These are phyloP conservation scores for Anolis sagrei DNA, from an alignment of 2,113 vertebrate species.

Conservation along the genomic window DNA sequence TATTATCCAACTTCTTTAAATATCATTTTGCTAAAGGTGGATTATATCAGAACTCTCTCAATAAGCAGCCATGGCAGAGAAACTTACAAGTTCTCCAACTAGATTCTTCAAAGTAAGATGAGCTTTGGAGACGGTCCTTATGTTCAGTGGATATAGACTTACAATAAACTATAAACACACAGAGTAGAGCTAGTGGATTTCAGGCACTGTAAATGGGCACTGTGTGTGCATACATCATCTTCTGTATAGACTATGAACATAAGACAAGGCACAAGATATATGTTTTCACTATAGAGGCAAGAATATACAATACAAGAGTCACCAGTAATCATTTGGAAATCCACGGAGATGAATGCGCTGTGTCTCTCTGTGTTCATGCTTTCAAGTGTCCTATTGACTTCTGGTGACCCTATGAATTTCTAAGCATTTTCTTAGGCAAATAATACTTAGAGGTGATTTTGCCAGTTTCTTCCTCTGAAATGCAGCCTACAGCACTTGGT, in stretches of 20 bases:
- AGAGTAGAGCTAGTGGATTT: not conserved
- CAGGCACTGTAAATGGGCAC: not conserved
- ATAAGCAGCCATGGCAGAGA: not conserved
- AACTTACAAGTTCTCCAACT: not conserved
- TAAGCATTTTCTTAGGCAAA: no score
- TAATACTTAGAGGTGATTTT: no score
- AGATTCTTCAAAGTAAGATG: not conserved
- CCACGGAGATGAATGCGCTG: no score
- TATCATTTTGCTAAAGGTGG: not conserved
- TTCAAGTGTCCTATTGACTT: no score
- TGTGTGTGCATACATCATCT: not conserved
- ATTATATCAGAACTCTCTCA: rapidly evolving
- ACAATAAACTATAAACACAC: not conserved
- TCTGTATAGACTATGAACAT: not conserved
- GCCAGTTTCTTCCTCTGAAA: no score
- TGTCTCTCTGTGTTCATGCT: no score
- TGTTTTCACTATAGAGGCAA: no score
- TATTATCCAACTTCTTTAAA: not conserved
- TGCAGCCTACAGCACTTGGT: no score
- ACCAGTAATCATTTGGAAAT: no score
- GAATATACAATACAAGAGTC: no score
- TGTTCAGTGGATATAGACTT: not conserved
- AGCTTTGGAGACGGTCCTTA: not conserved
- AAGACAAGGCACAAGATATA: not conserved
- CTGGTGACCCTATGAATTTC: no score